phyloP scores from a whole-genome alignment of 30 jellyfish, hydroid and myxozoan species.

The Cassiopea xamachana region DNA sequence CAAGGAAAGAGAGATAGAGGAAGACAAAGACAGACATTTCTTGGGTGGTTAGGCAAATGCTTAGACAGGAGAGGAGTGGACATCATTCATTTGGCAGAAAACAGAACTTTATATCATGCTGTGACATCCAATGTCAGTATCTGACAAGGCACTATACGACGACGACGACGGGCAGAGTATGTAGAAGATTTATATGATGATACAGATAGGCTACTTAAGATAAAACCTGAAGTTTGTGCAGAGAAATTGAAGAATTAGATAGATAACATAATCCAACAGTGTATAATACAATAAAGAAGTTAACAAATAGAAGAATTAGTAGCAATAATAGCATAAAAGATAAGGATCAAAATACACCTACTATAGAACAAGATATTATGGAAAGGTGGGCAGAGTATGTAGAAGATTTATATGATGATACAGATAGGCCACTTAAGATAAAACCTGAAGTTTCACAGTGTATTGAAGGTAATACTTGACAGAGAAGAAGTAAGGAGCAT shows the following conservation, averaged over 20 bases:
- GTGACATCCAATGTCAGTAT: too few relatives aligned
- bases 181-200: conserved; percentile 23
- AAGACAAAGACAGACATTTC: too few relatives aligned
- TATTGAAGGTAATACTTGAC: background rate
- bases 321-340: background rate
- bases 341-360: background rate
- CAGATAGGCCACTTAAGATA: background rate
- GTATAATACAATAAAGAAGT: background rate
- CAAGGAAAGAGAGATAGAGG: too few relatives aligned
- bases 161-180: conserved; percentile 49
- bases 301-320: background rate
- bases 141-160: too few relatives aligned
- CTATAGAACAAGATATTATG: background rate
- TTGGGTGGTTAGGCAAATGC: too few relatives aligned
- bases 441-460: background rate
- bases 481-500: background rate
- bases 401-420: conserved; percentile 17
- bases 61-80: too few relatives aligned
- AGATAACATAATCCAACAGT: background rate
- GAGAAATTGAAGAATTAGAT: conserved; percentile 15
- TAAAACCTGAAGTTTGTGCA: conserved; percentile 1
- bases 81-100: too few relatives aligned
- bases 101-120: too few relatives aligned
- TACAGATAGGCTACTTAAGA: background rate
- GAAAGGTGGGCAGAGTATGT: conserved; percentile 54